Percentiles rank a stretch among this genome's conserved stretches.
Evolutionary conservation across 1,140 invertebrate species (phyloP).

Genomic region (Cepaea nemoralis): DNA sequence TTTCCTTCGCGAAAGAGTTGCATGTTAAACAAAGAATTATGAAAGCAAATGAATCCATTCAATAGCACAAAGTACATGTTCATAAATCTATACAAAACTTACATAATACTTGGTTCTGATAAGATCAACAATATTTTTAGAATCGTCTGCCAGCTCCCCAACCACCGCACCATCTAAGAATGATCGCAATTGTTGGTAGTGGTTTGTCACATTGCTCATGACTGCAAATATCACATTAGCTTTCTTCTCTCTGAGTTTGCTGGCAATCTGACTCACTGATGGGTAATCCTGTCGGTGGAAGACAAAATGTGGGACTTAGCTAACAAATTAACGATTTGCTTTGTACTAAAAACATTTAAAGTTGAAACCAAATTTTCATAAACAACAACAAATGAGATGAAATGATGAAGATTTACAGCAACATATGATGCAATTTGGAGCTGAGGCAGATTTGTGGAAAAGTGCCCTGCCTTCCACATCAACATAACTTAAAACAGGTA

Average conservation of each 20-base stretch:
- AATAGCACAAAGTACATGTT: background rate
- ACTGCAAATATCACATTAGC: slow-evolving; percentile 99
- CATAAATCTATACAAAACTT: slow-evolving; percentile 54
- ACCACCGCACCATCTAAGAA: slow-evolving; percentile 80
- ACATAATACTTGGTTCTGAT: slow-evolving; percentile 90
- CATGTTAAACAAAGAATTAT: too few relatives aligned
- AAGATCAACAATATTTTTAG: slow-evolving; percentile 92
- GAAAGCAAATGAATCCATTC: too few relatives aligned
- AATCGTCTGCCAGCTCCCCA: slow-evolving; percentile 87
- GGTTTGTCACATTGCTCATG: slow-evolving; percentile 87
- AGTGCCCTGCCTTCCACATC: too few relatives aligned
- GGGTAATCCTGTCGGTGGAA: slow-evolving; percentile 86
- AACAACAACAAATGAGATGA: too few relatives aligned
- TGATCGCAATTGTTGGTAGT: slow-evolving; percentile 77
- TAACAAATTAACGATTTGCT: too few relatives aligned
- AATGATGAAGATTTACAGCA: too few relatives aligned
- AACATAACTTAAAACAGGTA: too few relatives aligned
- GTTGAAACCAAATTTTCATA: too few relatives aligned
- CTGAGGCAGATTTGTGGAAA: too few relatives aligned
- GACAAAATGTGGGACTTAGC: background rate
- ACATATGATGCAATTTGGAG: too few relatives aligned
- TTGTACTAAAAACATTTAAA: too few relatives aligned
- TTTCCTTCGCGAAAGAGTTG: too few relatives aligned
- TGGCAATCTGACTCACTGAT: slow-evolving; percentile 87
- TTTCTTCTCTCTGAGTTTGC: slow-evolving; percentile 93